Evolutionary conservation across 1,140 invertebrate genomes (phyloP), one percentile per base, ranked within the genome.

Genomic region (Neodiprion virginianus): DNA sequence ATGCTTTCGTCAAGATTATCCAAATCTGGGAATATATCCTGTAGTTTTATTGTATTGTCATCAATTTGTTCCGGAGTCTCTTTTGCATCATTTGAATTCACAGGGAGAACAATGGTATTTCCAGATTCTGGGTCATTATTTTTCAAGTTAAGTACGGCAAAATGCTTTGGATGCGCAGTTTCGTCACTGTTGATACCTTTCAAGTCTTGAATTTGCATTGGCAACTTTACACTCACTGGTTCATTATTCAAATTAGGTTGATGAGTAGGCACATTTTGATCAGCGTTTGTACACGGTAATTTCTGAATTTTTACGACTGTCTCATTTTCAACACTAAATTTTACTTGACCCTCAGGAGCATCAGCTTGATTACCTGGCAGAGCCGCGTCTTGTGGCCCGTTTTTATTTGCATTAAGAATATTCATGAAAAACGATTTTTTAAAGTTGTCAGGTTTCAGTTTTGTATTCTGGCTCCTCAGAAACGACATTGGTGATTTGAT

Each of bases 11-110:
- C 89, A 68, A 90, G 85, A 47, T 89, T 76, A 72, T 87, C 78
- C 49, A 90, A 76, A 80, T 90, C 81, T 0, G 89, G 89, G 82
- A 90, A 90, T 74, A 90, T 88, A 74, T 90, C 89, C 75, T 79
- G 68, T 67, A 89, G 73, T 77, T 80, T 78, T 14, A 86, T 76
- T 12, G 66, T 71, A 40, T 72, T 23, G 14, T 80, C 69, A 50
- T 71, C 66, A 72, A 53, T 48, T 50, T 17, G 23, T 7, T 9
- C 8, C 3, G 49, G 4, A 61, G 53, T 61, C n/a, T 61, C 53
- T 61, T 4, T 61, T 61, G 3, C n/a, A 61, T 5, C 11, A 8
- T 0, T 61, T 17, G 53, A 40, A 40, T 40, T 40, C 28, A 40
- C 28, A 40, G 28, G 28, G 0, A 2, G 28, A 40, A 40, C 2